These are phyloP conservation scores for Mus pahari DNA, from an alignment of 2,113 vertebrate species.

Conservation along the genomic window DNA sequence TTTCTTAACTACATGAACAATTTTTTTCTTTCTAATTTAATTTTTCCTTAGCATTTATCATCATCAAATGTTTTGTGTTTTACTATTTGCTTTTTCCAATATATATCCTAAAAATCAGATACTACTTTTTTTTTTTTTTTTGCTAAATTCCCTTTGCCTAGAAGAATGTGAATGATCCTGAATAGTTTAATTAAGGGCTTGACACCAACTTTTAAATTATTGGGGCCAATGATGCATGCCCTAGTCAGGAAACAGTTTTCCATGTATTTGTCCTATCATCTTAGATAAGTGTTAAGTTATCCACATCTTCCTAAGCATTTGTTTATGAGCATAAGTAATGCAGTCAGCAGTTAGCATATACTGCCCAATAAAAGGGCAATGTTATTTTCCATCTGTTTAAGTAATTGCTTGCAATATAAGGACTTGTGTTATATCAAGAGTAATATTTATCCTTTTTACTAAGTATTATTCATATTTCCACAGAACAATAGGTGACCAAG, in stretches of 20 bases:
- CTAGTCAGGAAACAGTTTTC: not conserved
- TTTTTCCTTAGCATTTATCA: not conserved
- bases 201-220: not conserved
- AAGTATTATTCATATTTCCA: not conserved
- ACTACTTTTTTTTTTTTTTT: not conserved
- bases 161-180: too few species aligned
- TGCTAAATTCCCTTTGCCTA: not conserved
- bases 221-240: not conserved
- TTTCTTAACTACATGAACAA: not conserved
- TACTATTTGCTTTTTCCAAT: not conserved
- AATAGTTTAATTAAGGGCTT: not conserved
- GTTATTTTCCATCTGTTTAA: not conserved
- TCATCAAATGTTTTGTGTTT: not conserved
- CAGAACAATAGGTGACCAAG: not conserved
- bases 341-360: not conserved
- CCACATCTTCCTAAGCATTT: conserved; percentile 3
- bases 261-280: not conserved
- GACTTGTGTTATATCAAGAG: not conserved
- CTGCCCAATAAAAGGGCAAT: not conserved
- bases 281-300: conserved; percentile 1
- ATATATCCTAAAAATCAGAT: not conserved
- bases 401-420: not conserved
- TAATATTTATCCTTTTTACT: not conserved
- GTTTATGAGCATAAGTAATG: conserved; percentile 26
- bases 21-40: not conserved